phyloP scores from a whole-genome alignment of 2,113 vertebrate species.

The Tychaedon coryphoeus region DNA sequence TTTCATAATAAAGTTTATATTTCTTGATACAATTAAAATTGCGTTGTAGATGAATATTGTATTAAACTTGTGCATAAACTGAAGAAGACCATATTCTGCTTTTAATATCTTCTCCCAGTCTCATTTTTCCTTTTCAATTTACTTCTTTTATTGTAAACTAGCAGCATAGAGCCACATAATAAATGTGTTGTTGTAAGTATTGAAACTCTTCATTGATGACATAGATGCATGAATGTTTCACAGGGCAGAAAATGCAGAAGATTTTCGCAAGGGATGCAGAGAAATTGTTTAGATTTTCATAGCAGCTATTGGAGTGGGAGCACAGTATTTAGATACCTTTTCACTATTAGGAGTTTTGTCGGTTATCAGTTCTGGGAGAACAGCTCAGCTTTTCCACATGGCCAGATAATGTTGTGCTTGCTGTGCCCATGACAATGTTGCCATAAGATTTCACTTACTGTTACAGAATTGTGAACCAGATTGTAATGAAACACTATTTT shows the following conservation, averaged over 20 bases:
- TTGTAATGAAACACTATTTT: fast-evolving
- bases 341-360: neutral
- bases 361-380: neutral
- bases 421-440: fast-evolving
- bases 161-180: neutral
- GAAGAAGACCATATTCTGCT: neutral
- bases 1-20: neutral
- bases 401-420: neutral
- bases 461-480: neutral
- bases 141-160: neutral
- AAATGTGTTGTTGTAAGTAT: neutral
- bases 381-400: neutral
- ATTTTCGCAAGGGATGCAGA: neutral
- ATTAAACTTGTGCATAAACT: neutral
- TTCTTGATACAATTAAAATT: neutral
- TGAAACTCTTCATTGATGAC: neutral
- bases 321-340: neutral
- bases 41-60: neutral
- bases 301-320: neutral
- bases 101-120: neutral
- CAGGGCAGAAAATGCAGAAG: neutral
- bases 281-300: neutral
- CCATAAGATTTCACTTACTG: neutral
- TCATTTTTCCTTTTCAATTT: neutral
- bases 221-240: neutral